Evolutionary conservation across 2,888 invertebrate species (phyloP).

Genomic region (Tupiocoris notatus): DNA sequence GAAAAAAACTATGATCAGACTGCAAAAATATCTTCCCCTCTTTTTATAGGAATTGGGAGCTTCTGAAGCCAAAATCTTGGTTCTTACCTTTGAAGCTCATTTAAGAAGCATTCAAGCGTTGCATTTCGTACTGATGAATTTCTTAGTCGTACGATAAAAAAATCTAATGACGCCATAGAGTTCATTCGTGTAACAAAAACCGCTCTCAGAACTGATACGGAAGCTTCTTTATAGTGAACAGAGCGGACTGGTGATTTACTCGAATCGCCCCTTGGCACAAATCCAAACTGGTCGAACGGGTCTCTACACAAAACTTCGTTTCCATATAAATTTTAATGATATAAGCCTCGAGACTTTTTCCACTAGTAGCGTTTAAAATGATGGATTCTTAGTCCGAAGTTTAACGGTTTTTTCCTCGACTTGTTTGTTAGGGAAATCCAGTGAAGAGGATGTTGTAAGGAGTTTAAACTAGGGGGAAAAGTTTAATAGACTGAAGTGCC

Average conservation of each 20-base stretch:
- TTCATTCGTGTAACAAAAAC: neutral
- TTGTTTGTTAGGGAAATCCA: too few relatives aligned
- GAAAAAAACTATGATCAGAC: too few relatives aligned
- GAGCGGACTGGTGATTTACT: neutral
- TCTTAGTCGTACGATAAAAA: too few relatives aligned
- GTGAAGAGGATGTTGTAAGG: neutral
- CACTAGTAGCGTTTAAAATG: neutral
- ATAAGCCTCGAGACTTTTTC: neutral
- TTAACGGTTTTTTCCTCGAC: too few relatives aligned
- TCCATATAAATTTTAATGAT: neutral
- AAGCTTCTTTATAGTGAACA: neutral
- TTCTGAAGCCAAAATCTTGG: too few relatives aligned
- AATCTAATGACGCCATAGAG: neutral
- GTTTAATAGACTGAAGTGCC: slow-evolving; percentile 36
- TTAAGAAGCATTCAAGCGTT: too few relatives aligned
- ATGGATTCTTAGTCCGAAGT: neutral
- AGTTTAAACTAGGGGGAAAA: neutral
- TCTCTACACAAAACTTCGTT: neutral
- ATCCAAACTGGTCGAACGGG: neutral
- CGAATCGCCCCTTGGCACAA: neutral
- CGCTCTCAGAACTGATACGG: neutral
- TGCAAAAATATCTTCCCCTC: too few relatives aligned
- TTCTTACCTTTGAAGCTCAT: too few relatives aligned
- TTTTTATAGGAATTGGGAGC: too few relatives aligned
- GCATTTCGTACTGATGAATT: too few relatives aligned